Conservation (phyloP, 1,140 invertebrate species). For the Drosophila ironensis region DNA sequence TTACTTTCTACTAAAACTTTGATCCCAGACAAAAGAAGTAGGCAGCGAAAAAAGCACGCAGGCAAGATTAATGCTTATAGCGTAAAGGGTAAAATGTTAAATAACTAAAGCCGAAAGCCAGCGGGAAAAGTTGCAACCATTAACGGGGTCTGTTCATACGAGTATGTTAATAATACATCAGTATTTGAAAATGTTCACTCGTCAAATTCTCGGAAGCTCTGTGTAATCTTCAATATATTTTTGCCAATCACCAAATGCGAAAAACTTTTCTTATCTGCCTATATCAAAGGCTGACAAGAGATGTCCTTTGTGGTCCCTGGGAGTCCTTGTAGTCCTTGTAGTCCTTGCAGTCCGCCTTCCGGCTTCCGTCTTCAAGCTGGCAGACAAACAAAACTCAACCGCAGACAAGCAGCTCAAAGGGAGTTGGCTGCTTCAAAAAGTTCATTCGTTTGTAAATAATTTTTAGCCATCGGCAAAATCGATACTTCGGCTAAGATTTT, state of each 20-base stretch:
- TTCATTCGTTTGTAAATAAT: conserved; percentile 78
- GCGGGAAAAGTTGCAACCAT: conserved; percentile 2
- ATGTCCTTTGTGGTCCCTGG: conserved; percentile 43
- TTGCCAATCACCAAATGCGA: conserved; percentile 29
- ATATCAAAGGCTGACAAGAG: conserved; percentile 1
- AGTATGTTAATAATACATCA: neutral
- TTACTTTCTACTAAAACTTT: conserved; percentile 72
- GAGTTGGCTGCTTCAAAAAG: conserved; percentile 44
- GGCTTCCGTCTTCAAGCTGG: conserved; percentile 37
- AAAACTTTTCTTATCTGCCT: conserved; percentile 10
- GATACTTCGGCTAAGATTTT: conserved; percentile 76
- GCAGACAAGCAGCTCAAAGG: conserved; percentile 44
- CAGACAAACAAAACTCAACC: conserved; percentile 64
- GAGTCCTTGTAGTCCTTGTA: conserved; percentile 38
- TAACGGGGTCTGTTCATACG: no score
- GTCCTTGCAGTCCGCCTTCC: conserved; percentile 24
- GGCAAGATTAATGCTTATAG: conserved; percentile 47
- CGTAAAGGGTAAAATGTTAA: conserved; percentile 29
- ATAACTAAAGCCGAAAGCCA: conserved; percentile 24
- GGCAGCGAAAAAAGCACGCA: conserved; percentile 6
- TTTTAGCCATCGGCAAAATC: conserved; percentile 70
- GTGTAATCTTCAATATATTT: neutral
- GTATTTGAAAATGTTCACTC: neutral
- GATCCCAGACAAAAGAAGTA: conserved; percentile 32
- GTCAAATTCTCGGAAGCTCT: neutral